phyloP scores from a whole-genome alignment of 2,888 invertebrate species.

The Protodeltote pygarga region DNA sequence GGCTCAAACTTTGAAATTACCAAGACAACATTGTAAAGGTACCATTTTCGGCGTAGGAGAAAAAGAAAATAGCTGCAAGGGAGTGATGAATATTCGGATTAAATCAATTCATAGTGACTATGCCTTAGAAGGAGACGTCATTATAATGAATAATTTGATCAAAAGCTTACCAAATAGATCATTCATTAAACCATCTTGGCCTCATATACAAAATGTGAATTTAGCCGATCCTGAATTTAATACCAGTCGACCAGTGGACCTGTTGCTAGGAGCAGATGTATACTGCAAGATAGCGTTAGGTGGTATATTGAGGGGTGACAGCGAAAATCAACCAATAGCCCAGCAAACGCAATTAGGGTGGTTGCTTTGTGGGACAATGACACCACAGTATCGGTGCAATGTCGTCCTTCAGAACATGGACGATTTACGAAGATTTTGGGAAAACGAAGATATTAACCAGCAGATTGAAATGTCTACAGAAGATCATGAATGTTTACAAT shows the following conservation, averaged over 20 bases:
- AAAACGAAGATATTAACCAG: slow-evolving; percentile 3
- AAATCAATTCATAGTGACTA: not conserved
- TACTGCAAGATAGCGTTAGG: not conserved
- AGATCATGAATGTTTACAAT: slow-evolving; percentile 3
- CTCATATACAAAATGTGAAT: not conserved
- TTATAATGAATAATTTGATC: slow-evolving; percentile 1
- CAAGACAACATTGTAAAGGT: not conserved
- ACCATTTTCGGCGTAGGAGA: not conserved
- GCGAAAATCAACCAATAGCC: not conserved
- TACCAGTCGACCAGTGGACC: not conserved
- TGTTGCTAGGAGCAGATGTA: not conserved
- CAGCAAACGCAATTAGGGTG: slow-evolving; percentile 3
- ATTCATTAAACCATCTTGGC: not conserved
- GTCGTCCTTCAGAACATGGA: not conserved
- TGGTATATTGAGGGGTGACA: not conserved
- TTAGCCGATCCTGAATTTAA: slow-evolving; percentile 1
- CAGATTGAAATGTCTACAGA: not conserved
- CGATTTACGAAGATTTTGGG: not conserved
- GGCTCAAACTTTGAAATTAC: not conserved
- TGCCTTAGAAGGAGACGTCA: not conserved
- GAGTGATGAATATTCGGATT: not conserved
- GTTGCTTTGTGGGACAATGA: not conserved
- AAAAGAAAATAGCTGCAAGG: not conserved
- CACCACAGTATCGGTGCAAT: not conserved
- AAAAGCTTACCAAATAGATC: not conserved